A percentile compares a stretch with the other conserved stretches of the same genome.
phyloP scores from a whole-genome alignment of 2,797 vertebrate genomes.

The Rhinogobio ventralis region DNA sequence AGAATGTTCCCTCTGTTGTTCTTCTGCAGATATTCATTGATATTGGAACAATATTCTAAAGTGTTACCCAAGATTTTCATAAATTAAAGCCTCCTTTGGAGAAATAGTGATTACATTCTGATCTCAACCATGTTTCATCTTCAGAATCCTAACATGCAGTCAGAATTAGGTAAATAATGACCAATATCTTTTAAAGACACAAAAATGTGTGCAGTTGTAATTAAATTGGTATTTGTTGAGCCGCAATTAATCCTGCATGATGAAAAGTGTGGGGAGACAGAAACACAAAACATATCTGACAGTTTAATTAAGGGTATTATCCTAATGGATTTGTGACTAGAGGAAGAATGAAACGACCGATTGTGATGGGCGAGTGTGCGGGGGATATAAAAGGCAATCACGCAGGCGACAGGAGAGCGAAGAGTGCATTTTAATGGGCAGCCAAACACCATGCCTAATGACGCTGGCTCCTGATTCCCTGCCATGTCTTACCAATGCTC shows the following conservation, averaged over 20 bases:
- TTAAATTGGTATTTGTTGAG: slow-evolving; percentile 58
- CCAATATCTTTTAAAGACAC: slow-evolving; percentile 21
- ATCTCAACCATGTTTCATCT: slow-evolving; percentile 4
- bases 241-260: slow-evolving; percentile 54
- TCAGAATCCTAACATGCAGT: slow-evolving; percentile 14
- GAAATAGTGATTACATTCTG: neutral
- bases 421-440: slow-evolving; percentile 47
- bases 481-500: slow-evolving; percentile 23
- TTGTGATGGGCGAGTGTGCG: slow-evolving; percentile 50
- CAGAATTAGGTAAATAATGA: slow-evolving; percentile 41
- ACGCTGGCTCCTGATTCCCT: slow-evolving; percentile 6
- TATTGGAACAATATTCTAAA: neutral
- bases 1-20: neutral
- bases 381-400: slow-evolving; percentile 36
- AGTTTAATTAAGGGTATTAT: slow-evolving; percentile 64
- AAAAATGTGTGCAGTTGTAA: slow-evolving; percentile 48
- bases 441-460: slow-evolving; percentile 43
- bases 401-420: slow-evolving; percentile 31
- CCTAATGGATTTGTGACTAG: slow-evolving; percentile 62
- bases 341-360: slow-evolving; percentile 52
- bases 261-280: slow-evolving; percentile 46
- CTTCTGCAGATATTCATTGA: neutral
- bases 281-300: slow-evolving; percentile 62
- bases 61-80: neutral
- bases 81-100: neutral